Evolutionary conservation across 2,888 invertebrate species (phyloP).

Genomic region (Tipula unca): DNA sequence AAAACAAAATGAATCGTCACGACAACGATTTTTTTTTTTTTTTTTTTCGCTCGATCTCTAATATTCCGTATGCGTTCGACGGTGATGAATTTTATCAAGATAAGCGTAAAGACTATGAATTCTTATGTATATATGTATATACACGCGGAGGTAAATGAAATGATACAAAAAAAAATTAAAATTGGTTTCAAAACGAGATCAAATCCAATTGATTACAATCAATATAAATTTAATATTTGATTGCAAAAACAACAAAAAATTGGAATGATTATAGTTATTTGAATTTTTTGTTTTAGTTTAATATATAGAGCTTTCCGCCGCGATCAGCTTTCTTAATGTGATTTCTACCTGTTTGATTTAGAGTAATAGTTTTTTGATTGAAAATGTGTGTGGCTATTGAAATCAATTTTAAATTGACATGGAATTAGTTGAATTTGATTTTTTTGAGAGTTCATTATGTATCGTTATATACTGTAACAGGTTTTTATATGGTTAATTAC

Average conservation of each 20-base stretch:
- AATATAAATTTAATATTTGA: constrained; percentile 14
- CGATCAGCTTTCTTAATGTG: constrained; percentile 8
- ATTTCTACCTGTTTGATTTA: constrained; percentile 8
- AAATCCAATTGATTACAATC: constrained; percentile 14
- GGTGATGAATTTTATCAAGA: constrained; percentile 14
- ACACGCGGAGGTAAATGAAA: not conserved
- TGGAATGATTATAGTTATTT: not conserved
- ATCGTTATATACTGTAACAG: not conserved
- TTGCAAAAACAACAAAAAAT: not conserved
- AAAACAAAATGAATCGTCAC: not conserved
- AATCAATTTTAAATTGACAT: constrained; percentile 8
- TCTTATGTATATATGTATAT: not conserved
- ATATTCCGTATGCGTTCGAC: not conserved
- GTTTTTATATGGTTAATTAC: constrained; percentile 10
- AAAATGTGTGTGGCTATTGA: not conserved
- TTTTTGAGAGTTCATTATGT: constrained; percentile 3
- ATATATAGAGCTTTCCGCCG: not conserved
- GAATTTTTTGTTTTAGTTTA: not conserved
- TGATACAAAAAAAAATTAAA: constrained; percentile 2
- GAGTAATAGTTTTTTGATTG: not conserved
- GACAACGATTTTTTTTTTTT: not conserved
- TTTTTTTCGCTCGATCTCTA: not conserved
- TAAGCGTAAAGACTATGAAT: not conserved
- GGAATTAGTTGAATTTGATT: not conserved
- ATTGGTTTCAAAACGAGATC: constrained; percentile 4